A percentile compares a stretch with the other conserved stretches of the same genome.
These are phyloP conservation scores for Gobio occitaniae DNA, from an alignment of 2,797 vertebrate genomes.

Conservation along the genomic window DNA sequence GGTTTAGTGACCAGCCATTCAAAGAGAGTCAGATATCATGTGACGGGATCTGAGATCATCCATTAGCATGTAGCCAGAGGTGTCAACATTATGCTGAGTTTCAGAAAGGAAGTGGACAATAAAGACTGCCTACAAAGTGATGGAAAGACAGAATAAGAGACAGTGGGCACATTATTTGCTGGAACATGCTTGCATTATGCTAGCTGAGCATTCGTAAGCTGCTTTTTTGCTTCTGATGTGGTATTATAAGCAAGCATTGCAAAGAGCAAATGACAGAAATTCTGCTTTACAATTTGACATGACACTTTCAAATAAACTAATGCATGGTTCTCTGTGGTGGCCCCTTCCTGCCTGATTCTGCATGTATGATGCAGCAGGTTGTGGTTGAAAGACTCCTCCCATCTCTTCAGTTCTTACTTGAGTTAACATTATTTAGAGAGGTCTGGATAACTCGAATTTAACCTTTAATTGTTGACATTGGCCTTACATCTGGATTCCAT, in stretches of 20 bases:
- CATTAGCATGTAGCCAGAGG: conserved; percentile 6
- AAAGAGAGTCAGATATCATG: conserved; percentile 27
- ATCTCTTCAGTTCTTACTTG: neutral
- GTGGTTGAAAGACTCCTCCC: neutral
- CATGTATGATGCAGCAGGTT: conserved; percentile 18
- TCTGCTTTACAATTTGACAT: conserved; percentile 11
- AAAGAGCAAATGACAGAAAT: neutral
- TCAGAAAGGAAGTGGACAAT: conserved; percentile 53
- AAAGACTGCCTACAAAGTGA: conserved; percentile 36
- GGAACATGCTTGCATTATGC: conserved; percentile 4
- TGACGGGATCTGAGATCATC: conserved; percentile 25
- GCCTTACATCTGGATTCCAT: neutral
- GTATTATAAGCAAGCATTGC: conserved; percentile 23
- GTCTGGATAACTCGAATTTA: neutral
- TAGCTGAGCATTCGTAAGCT: conserved; percentile 23
- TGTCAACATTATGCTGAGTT: conserved; percentile 38
- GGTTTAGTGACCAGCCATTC: neutral
- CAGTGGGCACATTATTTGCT: conserved; percentile 32
- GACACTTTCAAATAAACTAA: conserved; percentile 3
- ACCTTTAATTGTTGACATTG: conserved; percentile 11
- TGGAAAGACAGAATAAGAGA: conserved; percentile 39
- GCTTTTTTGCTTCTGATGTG: conserved; percentile 35
- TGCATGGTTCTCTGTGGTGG: conserved; percentile 10
- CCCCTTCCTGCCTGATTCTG: conserved; percentile 27
- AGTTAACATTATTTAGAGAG: neutral